Base-by-base conservation (phyloP, 2,113 vertebrate species). In the Circaetus cinerascens region DNA sequence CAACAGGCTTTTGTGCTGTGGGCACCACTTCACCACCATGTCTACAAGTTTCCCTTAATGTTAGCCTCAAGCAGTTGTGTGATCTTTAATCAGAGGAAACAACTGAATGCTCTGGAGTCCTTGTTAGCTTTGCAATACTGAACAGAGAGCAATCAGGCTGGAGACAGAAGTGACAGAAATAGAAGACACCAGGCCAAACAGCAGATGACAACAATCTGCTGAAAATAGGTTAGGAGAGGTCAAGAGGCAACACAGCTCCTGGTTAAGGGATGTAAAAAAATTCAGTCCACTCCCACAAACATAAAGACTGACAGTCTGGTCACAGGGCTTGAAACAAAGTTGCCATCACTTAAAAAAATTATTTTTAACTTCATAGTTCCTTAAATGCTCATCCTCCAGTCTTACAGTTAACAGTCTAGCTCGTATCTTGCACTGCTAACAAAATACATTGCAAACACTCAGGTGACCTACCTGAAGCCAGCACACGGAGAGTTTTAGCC, bases 401-500 rank as follows among this genome's bases (percentile, higher is more conserved):
- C 30, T 25, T 43, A 64, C 22, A 82, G 38, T 15, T 40, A 53
- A 22, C 11, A 73, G 69, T 1, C n/a, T 50, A 14, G 0, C 32
- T 27, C 57, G 23, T 8, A 48, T 8, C 40, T 20, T 41, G 10
- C 27, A 15, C 50, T 21, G 6, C 32, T 38, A 63, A 46, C 12
- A 26, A n/a, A 69, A 79, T 7, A 32, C n/a, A 86, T 5, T 13
- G 34, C 32, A 92, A 67, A 60, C 14, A 17, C 29, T 40, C 60
- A 25, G 59, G 40, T 17, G 17, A 96, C 98, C 90, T 72, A 99
- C 99, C 99, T 93, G 99, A 99, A 67, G 98, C 98, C 96, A 99
- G 92, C 60, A 99, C 99, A 1, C 99, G 98, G 3, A 99, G 97
- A 26, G 99, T 99, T 98, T 99, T 99, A 90, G 98, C 99, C 71